Base-by-base conservation (phyloP, 2,797 vertebrate genomes). In the Bothrops alternatus region DNA sequence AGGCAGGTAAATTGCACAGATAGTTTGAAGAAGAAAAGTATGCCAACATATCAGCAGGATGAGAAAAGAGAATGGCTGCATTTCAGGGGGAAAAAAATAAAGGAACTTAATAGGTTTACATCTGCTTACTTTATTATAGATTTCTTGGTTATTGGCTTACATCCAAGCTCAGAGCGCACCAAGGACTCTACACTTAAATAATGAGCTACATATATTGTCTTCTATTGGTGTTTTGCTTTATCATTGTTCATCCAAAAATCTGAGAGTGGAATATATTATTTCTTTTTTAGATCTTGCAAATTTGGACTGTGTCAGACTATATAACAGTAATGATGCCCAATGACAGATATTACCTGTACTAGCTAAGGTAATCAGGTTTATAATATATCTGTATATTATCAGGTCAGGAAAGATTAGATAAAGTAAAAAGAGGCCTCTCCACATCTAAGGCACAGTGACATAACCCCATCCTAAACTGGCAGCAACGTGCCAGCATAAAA, bases 1-100 rank as follows among this genome's bases (percentile, higher is more conserved):
- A 96, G 92, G 69, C 88, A 92, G 91, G 0, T 91, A 89, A 91
- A 93, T 90, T 90, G 89, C 63, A 47, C 23, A 87, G 93, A 90
- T 89, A 95, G 92, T 93, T 94, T 93, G 92, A 94, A 60, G 85
- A 91, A 78, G 91, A 91, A 94, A 90, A 96, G 93, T 93, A 90
- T 95, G 95, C 65, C 58, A 65, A 87, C 90, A 63, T 87, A 91
- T 18, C 42, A 87, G 10, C 56, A 56, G 8, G 6, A 87, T 13
- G 13, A 12, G 28, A 26, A 91, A 55, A 73, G 11, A 73, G 10
- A 91, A 55, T 32, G 14, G 20, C 32, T 12, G 18, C 47, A 86
- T 37, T 1, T 28, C 5, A 28, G 47, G 6, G 11, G 2, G 3
- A 18, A 28, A n/a, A 11, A 37, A 50, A 53, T 37, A 91, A 87